Evolutionary conservation across 2,797 vertebrate genomes (phyloP).

Genomic region (Epinephelus malabaricus): DNA sequence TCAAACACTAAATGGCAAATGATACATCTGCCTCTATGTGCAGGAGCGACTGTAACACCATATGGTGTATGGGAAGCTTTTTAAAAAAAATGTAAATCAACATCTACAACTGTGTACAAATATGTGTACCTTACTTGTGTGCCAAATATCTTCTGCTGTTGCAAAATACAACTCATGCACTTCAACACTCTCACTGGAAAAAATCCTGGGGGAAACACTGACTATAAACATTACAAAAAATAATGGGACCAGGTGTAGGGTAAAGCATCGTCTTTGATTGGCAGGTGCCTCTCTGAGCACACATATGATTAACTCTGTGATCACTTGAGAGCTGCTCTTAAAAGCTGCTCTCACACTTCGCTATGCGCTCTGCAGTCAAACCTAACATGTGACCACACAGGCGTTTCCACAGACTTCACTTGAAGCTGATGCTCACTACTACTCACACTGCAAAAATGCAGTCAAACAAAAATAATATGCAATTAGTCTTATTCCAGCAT

Average conservation of each 20-base stretch:
- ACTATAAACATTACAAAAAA: neutral
- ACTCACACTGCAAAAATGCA: slow-evolving; percentile 29
- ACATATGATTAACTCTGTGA: slow-evolving; percentile 6
- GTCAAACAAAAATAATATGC: slow-evolving; percentile 42
- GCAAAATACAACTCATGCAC: no score
- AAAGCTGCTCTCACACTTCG: neutral
- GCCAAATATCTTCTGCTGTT: no score
- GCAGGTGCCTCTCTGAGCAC: neutral
- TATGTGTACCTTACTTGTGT: no score
- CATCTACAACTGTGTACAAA: no score
- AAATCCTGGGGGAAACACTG: no score
- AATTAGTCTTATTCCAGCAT: slow-evolving; percentile 36
- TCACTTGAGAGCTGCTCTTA: slow-evolving; percentile 3
- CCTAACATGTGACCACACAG: neutral
- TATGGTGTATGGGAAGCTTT: no score
- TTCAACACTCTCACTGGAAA: no score
- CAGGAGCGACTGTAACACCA: no score
- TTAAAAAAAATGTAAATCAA: no score
- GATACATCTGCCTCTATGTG: no score
- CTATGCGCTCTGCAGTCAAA: neutral
- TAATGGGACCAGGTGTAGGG: neutral
- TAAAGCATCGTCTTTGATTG: slow-evolving; percentile 9
- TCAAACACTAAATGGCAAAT: no score
- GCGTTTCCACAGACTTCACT: neutral
- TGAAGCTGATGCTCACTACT: neutral